Evolutionary conservation across 2,113 vertebrate species (phyloP).

Genomic region (Prochilodus magdalenae): DNA sequence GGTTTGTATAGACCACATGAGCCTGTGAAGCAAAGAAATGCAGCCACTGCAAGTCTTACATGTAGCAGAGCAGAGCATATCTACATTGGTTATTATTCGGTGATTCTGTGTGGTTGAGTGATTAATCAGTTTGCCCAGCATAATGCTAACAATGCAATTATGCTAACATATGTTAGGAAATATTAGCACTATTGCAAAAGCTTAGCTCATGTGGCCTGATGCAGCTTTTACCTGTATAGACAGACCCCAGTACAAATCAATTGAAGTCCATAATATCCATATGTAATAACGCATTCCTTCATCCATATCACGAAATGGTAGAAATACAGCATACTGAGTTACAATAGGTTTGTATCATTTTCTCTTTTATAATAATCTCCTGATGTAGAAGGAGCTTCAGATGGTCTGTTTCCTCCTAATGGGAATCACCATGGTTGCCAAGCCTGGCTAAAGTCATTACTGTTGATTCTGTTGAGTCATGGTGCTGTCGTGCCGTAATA

Average conservation of each 20-base stretch:
- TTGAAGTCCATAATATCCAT: too few relatives aligned
- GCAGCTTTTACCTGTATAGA: background rate
- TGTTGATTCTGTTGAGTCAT: slow-evolving; percentile 11
- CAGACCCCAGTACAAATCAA: background rate
- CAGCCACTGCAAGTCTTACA: too few relatives aligned
- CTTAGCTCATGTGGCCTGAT: too few relatives aligned
- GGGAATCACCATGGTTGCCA: slow-evolving; percentile 15
- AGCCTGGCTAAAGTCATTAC: slow-evolving; percentile 27
- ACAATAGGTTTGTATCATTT: background rate
- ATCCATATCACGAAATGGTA: background rate
- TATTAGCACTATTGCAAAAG: too few relatives aligned
- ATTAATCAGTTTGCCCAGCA: too few relatives aligned
- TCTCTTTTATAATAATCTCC: background rate
- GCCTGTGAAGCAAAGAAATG: too few relatives aligned
- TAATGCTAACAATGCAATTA: too few relatives aligned
- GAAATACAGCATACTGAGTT: background rate
- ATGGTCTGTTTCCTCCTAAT: slow-evolving; percentile 4
- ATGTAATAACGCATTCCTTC: background rate
- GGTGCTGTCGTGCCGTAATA: slow-evolving; percentile 7
- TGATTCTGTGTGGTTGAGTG: too few relatives aligned
- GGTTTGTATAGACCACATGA: too few relatives aligned
- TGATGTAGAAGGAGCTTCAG: background rate
- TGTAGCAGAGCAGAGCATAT: too few relatives aligned
- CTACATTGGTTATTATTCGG: too few relatives aligned
- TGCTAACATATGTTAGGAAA: too few relatives aligned